Base-by-base conservation (phyloP, 2,888 invertebrate species). In the Campaea margaritaria region DNA sequence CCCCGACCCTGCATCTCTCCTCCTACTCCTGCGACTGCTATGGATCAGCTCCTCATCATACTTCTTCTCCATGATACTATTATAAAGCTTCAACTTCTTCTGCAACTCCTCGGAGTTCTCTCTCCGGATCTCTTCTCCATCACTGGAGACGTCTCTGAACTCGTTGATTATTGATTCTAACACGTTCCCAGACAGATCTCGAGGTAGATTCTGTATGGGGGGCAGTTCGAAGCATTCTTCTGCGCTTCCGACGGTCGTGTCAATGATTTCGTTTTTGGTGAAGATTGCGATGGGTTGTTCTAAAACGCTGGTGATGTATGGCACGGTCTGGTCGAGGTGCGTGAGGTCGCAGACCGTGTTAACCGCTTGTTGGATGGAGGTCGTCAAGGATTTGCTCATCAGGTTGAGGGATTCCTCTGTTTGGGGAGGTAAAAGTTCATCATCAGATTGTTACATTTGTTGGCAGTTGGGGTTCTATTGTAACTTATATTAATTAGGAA, bases 181-280 rank as follows among this genome's bases (percentile, higher is more conserved):
- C 8, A 93, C 87, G 58, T 88, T 84, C 10, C 78, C 81, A 0
- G 91, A 83, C 13, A 93, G 82, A 70, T 93, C 93, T 1, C 78
- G 69, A 0, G 93, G 89, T 0, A 94, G 78, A 4, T 88, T 83
- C 68, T 93, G 93, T 10, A 95, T 89, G 0, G 95, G 94, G 2
- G 96, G 95, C 47, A 95, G 79, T 83, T 96, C 96, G 74, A 95
- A 93, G 64, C 96, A 96, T 81, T 96, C 96, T 75, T 96, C 96
- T 0, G 96, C 96, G 72, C 93, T 94, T 11, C 79, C 72, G 31
- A 81, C 93, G 0, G 88, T 74, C 13, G 81, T 85, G 11, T 82
- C 93, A 66, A 77, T 70, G 28, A 70, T 63, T 55, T 88, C 89
- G 75, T 84, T 81, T 38, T 82, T 81, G 0, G 87, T 84, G 74